A percentile compares a stretch with the other conserved stretches of the same genome.
Conservation (phyloP, 2,888 invertebrate genomes). For the Tiphia femorata region DNA sequence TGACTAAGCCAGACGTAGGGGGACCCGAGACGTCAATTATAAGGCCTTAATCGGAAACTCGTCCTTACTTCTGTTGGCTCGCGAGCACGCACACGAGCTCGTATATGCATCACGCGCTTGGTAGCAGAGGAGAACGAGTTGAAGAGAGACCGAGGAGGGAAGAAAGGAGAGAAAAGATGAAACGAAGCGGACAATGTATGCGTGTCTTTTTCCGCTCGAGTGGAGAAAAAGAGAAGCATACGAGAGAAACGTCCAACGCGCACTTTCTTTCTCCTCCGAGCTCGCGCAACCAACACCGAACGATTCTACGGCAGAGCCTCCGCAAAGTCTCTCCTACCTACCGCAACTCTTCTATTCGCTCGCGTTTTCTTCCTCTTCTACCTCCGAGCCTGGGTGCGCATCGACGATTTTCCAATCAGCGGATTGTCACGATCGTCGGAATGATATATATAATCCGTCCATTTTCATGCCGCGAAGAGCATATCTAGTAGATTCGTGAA, state of each 20-base stretch:
- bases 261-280: not conserved
- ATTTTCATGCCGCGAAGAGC: too few relatives aligned
- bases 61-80: slow-evolving; percentile 65
- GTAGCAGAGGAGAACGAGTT: too few relatives aligned
- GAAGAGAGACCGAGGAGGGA: slow-evolving; percentile 3
- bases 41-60: slow-evolving; percentile 68
- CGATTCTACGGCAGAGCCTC: too few relatives aligned
- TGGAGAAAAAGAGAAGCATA: slow-evolving; percentile 7
- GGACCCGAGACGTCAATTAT: slow-evolving; percentile 65
- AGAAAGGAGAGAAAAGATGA: not conserved
- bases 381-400: not conserved
- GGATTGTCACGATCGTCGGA: too few relatives aligned
- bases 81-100: slow-evolving; percentile 36
- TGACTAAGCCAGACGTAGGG: slow-evolving; percentile 61
- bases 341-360: not conserved
- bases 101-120: too few relatives aligned
- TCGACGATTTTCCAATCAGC: not conserved
- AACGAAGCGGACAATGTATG: slow-evolving; percentile 3
- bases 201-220: slow-evolving; percentile 2
- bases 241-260: slow-evolving; percentile 4
- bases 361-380: not conserved
- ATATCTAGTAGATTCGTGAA: too few relatives aligned
- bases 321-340: not conserved
- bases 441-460: too few relatives aligned
- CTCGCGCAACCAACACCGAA: too few relatives aligned